Evolutionary conservation across 2,113 vertebrate genomes (phyloP).

Genomic region (Willisornis vidua): DNA sequence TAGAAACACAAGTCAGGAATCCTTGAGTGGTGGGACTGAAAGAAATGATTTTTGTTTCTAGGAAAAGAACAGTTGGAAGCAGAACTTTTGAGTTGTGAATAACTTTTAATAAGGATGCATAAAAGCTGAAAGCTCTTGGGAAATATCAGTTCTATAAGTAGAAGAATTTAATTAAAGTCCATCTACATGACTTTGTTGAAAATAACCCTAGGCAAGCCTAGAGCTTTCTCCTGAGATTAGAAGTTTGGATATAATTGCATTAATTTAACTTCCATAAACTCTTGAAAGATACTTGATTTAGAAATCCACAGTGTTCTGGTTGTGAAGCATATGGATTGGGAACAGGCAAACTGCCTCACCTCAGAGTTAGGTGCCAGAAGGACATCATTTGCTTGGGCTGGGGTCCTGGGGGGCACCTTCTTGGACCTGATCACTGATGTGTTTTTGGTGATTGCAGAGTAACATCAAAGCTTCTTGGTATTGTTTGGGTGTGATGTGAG

Average conservation of each 20-base stretch:
- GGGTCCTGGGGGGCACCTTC: not conserved
- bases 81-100: not conserved
- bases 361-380: not conserved
- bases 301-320: not conserved
- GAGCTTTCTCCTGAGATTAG: not conserved
- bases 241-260: not conserved
- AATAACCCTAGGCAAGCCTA: not conserved
- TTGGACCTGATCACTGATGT: not conserved
- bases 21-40: not conserved
- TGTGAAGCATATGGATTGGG: not conserved
- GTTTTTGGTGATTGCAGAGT: not conserved
- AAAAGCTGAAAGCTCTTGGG: not conserved
- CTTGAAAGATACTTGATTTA: not conserved
- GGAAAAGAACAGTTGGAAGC: not conserved
- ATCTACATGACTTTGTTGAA: not conserved
- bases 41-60: not conserved
- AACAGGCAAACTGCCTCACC: not conserved
- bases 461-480: not conserved
- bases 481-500: not conserved
- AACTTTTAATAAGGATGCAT: not conserved
- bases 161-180: constrained; percentile 32
- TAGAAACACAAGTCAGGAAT: not conserved
- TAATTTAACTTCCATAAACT: not conserved
- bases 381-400: not conserved
- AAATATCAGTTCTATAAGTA: not conserved